These are phyloP conservation scores for Monopterus albus DNA, from an alignment of 2,113 vertebrate genomes.

Conservation along the genomic window DNA sequence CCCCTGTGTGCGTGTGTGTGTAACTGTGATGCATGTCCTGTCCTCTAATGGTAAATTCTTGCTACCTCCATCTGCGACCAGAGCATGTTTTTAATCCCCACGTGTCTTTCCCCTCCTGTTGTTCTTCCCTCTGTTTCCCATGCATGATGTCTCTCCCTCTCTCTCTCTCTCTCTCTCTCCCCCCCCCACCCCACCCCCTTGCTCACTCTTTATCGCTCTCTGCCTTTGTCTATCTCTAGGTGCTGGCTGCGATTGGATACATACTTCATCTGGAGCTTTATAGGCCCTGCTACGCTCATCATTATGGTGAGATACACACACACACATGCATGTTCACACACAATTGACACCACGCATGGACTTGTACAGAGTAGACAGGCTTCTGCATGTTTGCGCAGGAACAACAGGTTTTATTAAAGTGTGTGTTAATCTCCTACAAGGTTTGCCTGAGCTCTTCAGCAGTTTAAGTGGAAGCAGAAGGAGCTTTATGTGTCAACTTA, in stretches of 20 bases:
- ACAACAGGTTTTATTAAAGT: conserved; percentile 29
- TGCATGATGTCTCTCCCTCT: conserved; percentile 61
- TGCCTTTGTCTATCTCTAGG: conserved; percentile 84
- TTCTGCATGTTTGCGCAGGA: conserved; percentile 22
- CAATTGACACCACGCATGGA: neutral
- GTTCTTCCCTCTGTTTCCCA: conserved; percentile 37
- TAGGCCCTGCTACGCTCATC: conserved; percentile 98
- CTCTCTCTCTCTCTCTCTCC: neutral
- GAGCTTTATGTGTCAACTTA: conserved; percentile 39
- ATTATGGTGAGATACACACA: conserved; percentile 93
- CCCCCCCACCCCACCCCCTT: too few relatives aligned
- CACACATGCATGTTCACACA: conserved; percentile 34
- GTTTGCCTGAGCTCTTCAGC: conserved; percentile 29
- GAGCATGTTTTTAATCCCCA: conserved; percentile 60
- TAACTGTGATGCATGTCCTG: conserved; percentile 71
- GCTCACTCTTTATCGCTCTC: conserved; percentile 35
- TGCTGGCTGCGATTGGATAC: conserved; percentile 99
- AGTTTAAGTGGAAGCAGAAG: conserved; percentile 18
- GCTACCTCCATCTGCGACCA: conserved; percentile 61
- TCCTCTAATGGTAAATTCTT: conserved; percentile 79
- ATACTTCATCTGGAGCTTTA: conserved; percentile 99
- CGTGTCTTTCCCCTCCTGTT: conserved; percentile 25
- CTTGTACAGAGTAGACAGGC: neutral
- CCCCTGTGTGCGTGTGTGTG: conserved; percentile 24
- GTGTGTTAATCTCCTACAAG: conserved; percentile 27